These are phyloP conservation scores for Orthonychiurus folsomi DNA, from an alignment of 2,888 invertebrate species.

Conservation along the genomic window DNA sequence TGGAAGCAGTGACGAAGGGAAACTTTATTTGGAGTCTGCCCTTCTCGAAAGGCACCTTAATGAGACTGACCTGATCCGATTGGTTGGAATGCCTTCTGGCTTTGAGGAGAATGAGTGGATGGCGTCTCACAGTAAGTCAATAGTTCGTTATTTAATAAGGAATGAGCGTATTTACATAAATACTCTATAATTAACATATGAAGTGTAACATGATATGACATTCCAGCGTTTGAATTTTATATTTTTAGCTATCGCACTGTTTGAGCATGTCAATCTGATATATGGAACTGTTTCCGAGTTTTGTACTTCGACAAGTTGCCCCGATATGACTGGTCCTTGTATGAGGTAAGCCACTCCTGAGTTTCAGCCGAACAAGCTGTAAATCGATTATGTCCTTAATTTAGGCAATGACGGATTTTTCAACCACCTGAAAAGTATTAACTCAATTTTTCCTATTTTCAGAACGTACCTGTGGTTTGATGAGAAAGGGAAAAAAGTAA, in stretches of 20 bases:
- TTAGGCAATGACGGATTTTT: no score
- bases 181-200: not conserved
- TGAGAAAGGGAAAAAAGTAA: constrained; percentile 95
- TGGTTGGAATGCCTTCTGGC: constrained; percentile 89
- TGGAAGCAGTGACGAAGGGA: constrained; percentile 53
- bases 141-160: not conserved
- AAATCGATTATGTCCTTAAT: no score
- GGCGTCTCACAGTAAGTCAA: constrained; percentile 84
- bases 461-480: constrained; percentile 97
- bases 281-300: constrained; percentile 98
- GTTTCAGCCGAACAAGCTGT: no score
- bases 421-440: no score
- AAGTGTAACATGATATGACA: not conserved
- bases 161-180: not conserved
- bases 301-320: constrained; percentile 90
- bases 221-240: no score
- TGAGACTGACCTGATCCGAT: constrained; percentile 84
- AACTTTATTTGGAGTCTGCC: constrained; percentile 90
- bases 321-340: constrained; percentile 94
- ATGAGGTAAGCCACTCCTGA: constrained; percentile 63
- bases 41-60: constrained; percentile 87
- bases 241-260: constrained; percentile 87
- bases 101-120: constrained; percentile 99
- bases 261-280: constrained; percentile 97
- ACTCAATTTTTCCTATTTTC: no score